Conservation (phyloP, 2,888 invertebrate genomes). For the Drosophila seclusa region DNA sequence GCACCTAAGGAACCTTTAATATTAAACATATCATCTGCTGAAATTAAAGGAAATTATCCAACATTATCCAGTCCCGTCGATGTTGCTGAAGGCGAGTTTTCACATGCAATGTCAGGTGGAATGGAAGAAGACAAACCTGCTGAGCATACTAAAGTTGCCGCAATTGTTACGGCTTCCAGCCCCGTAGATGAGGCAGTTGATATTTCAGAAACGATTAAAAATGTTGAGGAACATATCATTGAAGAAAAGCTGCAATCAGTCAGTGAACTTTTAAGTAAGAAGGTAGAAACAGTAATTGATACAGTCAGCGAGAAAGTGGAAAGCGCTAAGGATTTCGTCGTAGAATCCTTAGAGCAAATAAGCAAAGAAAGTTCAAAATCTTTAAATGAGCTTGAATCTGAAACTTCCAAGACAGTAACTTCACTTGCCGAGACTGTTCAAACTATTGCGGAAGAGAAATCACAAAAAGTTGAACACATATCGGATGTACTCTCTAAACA, state of each 20-base stretch:
- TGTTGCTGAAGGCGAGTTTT: conserved; percentile 71
- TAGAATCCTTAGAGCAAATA: conserved; percentile 41
- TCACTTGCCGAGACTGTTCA: conserved; percentile 36
- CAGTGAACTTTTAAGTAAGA: conserved; percentile 24
- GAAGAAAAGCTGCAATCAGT: conserved; percentile 29
- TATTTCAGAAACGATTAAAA: conserved; percentile 33
- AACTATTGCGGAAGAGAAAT: conserved; percentile 28
- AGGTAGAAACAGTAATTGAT: conserved; percentile 21
- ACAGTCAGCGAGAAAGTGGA: conserved; percentile 41
- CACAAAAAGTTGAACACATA: conserved; percentile 25
- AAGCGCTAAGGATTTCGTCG: conserved; percentile 38
- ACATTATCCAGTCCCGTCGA: conserved; percentile 73
- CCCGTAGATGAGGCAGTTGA: conserved; percentile 66
- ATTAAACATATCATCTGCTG: conserved; percentile 33
- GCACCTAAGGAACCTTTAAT: conserved; percentile 48
- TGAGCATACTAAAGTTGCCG: conserved; percentile 47
- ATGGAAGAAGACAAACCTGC: conserved; percentile 56
- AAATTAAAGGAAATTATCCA: conserved; percentile 45
- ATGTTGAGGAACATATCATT: conserved; percentile 54
- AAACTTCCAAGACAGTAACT: conserved; percentile 29
- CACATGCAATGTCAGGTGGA: conserved; percentile 19
- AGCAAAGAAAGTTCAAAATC: conserved; percentile 37
- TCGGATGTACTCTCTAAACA: conserved; percentile 30
- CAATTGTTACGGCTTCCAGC: conserved; percentile 65
- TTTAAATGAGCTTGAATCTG: conserved; percentile 32